These are phyloP conservation scores for Apis dorsata DNA, from an alignment of 1,140 invertebrate species.

Conservation along the genomic window DNA sequence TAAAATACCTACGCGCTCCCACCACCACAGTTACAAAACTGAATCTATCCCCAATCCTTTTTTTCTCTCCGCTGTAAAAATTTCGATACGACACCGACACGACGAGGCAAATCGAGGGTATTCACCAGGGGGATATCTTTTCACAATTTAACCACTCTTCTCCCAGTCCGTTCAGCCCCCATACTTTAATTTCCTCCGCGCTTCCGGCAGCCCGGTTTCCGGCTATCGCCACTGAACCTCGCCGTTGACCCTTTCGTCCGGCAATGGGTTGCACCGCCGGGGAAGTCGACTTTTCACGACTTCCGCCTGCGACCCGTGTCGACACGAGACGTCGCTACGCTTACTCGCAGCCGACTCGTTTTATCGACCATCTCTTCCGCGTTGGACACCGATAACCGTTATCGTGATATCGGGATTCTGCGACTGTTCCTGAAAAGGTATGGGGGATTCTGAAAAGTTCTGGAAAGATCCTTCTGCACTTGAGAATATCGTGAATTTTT, in stretches of 20 bases:
- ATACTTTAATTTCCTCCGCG: constrained; percentile 19
- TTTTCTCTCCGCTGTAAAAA: too few species aligned
- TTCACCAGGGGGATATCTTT: too few species aligned
- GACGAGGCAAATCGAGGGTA: too few species aligned
- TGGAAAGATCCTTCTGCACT: too few species aligned
- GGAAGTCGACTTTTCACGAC: constrained; percentile 12
- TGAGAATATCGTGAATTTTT: too few species aligned
- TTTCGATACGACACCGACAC: too few species aligned
- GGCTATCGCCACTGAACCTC: background rate
- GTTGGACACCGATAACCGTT: background rate
- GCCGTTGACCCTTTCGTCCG: constrained; percentile 4
- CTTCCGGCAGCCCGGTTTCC: constrained; percentile 16
- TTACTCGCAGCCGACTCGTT: background rate
- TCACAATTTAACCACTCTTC: background rate
- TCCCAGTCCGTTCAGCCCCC: background rate
- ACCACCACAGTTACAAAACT: too few species aligned
- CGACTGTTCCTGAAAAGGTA: too few species aligned
- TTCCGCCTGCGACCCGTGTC: constrained; percentile 12
- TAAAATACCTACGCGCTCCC: too few species aligned
- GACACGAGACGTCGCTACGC: background rate
- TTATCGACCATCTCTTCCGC: constrained; percentile 7
- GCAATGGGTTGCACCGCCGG: background rate
- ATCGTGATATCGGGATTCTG: background rate
- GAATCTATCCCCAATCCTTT: too few species aligned
- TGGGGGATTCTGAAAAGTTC: too few species aligned